These are phyloP conservation scores for Myocastor coypus DNA, from an alignment of 2,113 vertebrate species.

Conservation along the genomic window DNA sequence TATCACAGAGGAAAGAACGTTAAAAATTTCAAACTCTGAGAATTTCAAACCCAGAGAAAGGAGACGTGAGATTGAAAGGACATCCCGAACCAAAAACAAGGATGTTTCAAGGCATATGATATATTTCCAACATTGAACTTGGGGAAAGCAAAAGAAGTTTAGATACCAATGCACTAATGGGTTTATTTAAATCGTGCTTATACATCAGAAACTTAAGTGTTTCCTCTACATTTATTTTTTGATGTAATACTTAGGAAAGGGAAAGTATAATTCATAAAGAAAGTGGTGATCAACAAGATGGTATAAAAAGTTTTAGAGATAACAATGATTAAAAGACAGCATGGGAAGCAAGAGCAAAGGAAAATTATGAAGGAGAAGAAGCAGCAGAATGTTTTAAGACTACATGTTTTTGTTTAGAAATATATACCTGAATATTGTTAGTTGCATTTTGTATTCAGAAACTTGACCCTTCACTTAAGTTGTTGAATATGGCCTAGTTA, in stretches of 20 bases:
- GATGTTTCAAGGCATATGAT: background rate
- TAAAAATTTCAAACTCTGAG: slow-evolving; percentile 46
- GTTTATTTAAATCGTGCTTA: background rate
- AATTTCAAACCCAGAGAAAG: background rate
- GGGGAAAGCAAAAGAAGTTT: background rate
- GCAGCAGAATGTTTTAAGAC: background rate
- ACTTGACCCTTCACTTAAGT: background rate
- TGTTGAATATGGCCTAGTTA: background rate
- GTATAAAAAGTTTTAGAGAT: background rate
- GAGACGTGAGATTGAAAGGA: background rate
- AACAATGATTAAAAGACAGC: background rate
- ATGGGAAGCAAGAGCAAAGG: background rate
- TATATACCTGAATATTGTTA: background rate
- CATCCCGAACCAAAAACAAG: background rate
- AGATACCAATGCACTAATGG: background rate
- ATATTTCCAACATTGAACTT: background rate
- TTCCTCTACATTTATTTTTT: background rate
- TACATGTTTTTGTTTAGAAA: background rate
- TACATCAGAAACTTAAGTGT: background rate
- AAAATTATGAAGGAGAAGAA: background rate
- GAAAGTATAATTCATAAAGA: background rate
- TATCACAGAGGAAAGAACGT: background rate
- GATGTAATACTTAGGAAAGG: background rate
- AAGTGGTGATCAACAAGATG: background rate
- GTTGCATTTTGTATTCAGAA: background rate